Base-by-base conservation (phyloP, 2,113 vertebrate genomes). In the Anhinga rufa region DNA sequence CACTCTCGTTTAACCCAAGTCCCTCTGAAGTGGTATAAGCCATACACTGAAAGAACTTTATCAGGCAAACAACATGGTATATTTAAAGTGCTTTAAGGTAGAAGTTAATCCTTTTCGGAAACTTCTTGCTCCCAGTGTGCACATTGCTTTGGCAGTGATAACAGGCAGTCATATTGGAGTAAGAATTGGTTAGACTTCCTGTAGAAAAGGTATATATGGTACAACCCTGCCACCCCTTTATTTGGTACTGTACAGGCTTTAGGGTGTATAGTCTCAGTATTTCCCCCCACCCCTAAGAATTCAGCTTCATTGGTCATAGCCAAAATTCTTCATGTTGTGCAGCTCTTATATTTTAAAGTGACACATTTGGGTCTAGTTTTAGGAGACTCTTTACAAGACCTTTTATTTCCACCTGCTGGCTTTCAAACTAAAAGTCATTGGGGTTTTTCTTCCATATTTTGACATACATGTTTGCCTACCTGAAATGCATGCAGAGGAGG, bases 1-100 rank as follows among this genome's bases (percentile, higher is more conserved):
- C 16, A 0, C 28, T 60, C 34, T 2, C 2, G 5, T 48, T 54
- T 42, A 49, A 26, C 29, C 25, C 5, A 1, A 24, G 16, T 52
- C 38, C 31, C 14, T 29, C 46, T 52, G 68, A 52, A 20, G 44
- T 18, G 12, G 7, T 38, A 4, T 4, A 17, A 60, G 32, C 36
- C 38, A 17, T 34, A 25, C 17, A 21, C 60, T 7, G 10, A 15
- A 46, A 65, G 32, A 58, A 10, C 65, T 65, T 61, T 24, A 8
- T 46, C 16, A 17, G 38, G 25, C 49, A 28, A 68, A 48, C 0
- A 1, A 18, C 34, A 29, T 29, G 17, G 34, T 48, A 5, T 46
- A 15, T 40, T 58, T 60, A 42, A 54, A 66, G 60, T 36, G 9
- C 44, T 26, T 78, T 58, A 34, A 34, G 16, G 38, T 40, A 24